These are phyloP conservation scores for Oithona nana DNA, from an alignment of 2,888 invertebrate genomes.

Conservation along the genomic window DNA sequence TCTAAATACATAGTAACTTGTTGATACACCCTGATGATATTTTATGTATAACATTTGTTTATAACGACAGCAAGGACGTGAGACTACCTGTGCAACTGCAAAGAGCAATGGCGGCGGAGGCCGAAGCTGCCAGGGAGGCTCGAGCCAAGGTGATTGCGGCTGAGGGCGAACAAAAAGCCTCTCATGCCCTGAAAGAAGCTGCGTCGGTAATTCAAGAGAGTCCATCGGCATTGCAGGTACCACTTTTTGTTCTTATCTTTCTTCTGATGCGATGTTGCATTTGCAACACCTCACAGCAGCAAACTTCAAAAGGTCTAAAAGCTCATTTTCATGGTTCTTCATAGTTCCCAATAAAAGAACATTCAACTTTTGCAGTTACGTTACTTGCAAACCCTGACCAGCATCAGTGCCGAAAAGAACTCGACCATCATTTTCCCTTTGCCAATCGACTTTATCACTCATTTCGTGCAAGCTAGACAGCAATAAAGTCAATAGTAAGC, in stretches of 20 bases:
- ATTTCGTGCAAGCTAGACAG: too few relatives aligned
- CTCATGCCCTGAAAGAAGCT: conserved; percentile 80
- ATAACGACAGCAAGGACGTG: conserved; percentile 47
- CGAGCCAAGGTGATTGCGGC: conserved; percentile 50
- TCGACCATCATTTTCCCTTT: conserved; percentile 15
- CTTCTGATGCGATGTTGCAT: too few relatives aligned
- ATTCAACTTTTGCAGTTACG: conserved; percentile 24
- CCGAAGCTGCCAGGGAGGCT: conserved; percentile 59
- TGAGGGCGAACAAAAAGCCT: conserved; percentile 90
- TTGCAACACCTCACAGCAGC: too few relatives aligned
- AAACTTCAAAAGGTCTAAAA: too few relatives aligned
- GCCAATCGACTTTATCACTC: conserved; percentile 7
- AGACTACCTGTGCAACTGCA: conserved; percentile 54
- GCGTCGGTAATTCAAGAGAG: conserved; percentile 87
- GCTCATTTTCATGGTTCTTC: too few relatives aligned
- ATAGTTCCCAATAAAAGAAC: neutral
- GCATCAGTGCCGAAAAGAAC: conserved; percentile 24
- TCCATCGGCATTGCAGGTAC: conserved; percentile 47
- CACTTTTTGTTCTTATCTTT: too few relatives aligned
- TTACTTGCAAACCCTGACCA: conserved; percentile 32
- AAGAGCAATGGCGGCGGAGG: conserved; percentile 63
- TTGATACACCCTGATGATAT: too few relatives aligned
- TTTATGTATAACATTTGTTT: too few relatives aligned
- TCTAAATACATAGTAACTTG: too few relatives aligned
- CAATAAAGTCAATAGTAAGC: too few relatives aligned